Base-by-base conservation (phyloP, 2,888 invertebrate species). In the Anodontia alba region DNA sequence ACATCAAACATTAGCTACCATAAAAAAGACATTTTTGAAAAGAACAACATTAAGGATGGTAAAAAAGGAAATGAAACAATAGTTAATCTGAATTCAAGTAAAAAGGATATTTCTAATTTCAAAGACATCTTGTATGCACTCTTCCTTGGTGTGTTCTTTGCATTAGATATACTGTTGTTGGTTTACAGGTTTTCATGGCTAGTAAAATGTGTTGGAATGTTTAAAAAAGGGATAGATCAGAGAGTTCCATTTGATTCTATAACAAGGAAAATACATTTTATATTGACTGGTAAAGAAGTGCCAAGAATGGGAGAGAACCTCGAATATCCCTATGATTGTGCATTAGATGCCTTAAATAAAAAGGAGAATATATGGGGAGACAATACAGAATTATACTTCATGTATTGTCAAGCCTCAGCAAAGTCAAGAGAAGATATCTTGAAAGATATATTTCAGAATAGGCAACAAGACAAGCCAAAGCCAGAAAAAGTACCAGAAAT, bases 341-440 rank as follows among this genome's bases (percentile, higher is more conserved):
- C 62, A 1, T 3, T 62, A 15, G 89, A 89, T 57, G 84, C 86
- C 43, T 80, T 84, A 67, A 88, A 84, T 66, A 90, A 89, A 72
- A 87, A 86, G 33, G 87, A 88, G 1, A 89, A 91, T 33, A 83
- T 89, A 26, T 87, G 89, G 84, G 83, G 83, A 8, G 86, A 88
- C 3, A 88, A 88, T 70, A 86, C 79, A 51, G 90, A 90, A 33
- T 79, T 87, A 23, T 89, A 91, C 69, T 89, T 90, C 49, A 83
- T 90, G 12, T 92, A 91, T 80, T 88, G 90, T 72, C 89, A 89
- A 68, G 81, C 89, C 17, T 86, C 90, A 15, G 84, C 88, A 8
- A 91, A 90, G 70, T 83, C 89, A 8, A 90, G 90, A 73, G 90
- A 91, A 67, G 90, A 91, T 70, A 91, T 92, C 74, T 81, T 92